phyloP scores from a whole-genome alignment of 2,113 vertebrate genomes.

The Peromyscus leucopus region DNA sequence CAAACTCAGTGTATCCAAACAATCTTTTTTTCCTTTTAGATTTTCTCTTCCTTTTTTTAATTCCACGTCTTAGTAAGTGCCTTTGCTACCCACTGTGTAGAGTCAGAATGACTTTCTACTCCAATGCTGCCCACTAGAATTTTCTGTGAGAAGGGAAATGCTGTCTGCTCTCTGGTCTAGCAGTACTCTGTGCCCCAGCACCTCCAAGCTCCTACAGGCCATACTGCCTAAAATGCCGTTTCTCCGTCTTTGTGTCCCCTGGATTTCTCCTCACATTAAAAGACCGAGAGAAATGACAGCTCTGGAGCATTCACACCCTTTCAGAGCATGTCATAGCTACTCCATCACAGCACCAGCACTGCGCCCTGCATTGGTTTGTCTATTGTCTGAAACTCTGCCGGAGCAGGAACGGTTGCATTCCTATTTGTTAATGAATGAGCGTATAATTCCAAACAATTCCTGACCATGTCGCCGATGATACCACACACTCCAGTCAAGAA shows the following conservation, averaged over 20 bases:
- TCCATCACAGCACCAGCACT: background rate
- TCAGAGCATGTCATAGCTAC: background rate
- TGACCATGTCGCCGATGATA: background rate
- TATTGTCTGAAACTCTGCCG: background rate
- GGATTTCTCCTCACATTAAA: background rate
- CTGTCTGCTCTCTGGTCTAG: background rate
- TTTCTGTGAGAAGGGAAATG: background rate
- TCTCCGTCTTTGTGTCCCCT: background rate
- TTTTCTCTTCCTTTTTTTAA: background rate
- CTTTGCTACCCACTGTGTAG: background rate
- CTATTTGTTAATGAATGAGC: background rate
- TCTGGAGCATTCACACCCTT: background rate
- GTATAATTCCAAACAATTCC: background rate
- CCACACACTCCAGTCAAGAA: background rate
- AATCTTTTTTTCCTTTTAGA: background rate
- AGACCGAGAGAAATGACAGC: background rate
- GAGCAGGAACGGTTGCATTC: too few species aligned
- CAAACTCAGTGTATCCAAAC: background rate
- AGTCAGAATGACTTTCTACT: background rate
- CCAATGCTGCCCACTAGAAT: background rate
- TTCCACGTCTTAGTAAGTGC: background rate
- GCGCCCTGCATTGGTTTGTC: background rate
- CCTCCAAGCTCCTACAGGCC: background rate
- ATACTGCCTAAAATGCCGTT: background rate
- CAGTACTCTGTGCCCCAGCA: background rate